A percentile compares a stretch with the other conserved stretches of the same genome.
These are phyloP conservation scores for Puntigrus tetrazona DNA, from an alignment of 2,113 vertebrate species.

Conservation along the genomic window DNA sequence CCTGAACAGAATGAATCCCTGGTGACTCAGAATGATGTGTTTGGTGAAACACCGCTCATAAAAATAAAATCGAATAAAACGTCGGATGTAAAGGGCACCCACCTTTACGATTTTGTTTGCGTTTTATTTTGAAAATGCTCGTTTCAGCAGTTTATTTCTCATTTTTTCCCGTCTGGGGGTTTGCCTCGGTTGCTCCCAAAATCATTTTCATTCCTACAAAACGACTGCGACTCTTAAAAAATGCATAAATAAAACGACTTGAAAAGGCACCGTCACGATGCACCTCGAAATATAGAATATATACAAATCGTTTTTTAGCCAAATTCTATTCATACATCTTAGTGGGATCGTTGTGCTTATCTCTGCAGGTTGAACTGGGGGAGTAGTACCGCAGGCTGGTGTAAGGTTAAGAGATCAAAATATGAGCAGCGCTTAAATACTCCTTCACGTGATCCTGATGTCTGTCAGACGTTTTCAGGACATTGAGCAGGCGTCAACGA, in stretches of 20 bases:
- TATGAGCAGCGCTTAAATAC: not conserved
- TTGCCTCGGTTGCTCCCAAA: no score
- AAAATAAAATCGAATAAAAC: not conserved
- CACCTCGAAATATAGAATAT: not conserved
- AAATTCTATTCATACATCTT: not conserved
- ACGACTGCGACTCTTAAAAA: not conserved
- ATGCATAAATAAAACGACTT: not conserved
- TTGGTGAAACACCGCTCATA: not conserved
- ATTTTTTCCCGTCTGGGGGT: no score
- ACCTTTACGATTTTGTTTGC: no score
- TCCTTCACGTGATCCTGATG: not conserved
- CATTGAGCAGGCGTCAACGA: conserved; percentile 67
- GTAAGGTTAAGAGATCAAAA: not conserved
- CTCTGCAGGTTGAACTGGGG: not conserved
- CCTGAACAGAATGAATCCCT: not conserved
- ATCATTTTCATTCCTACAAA: not conserved
- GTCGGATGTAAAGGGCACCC: not conserved
- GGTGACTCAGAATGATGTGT: not conserved
- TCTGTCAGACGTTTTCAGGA: not conserved
- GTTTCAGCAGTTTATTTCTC: no score
- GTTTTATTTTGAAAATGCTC: not conserved
- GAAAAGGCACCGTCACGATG: not conserved
- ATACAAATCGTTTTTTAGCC: not conserved
- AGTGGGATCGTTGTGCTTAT: not conserved
- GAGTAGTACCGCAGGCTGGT: not conserved